phyloP scores from a whole-genome alignment of 2,888 invertebrate genomes.

The Lycocerus yunnanus region DNA sequence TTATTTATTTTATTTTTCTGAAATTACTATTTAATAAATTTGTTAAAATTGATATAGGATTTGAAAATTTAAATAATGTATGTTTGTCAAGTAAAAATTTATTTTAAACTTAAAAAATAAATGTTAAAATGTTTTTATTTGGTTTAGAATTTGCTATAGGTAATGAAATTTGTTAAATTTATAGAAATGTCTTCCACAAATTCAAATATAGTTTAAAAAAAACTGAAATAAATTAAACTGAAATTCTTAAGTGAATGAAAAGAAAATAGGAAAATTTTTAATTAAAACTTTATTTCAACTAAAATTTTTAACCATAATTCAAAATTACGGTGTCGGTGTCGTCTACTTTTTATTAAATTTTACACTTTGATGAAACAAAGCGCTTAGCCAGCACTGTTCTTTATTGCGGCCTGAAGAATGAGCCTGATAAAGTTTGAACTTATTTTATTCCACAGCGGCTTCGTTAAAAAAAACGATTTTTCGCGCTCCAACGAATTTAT shows the following conservation, averaged over 20 bases:
- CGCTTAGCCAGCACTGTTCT: constrained; percentile 24
- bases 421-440: constrained; percentile 24
- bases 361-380: constrained; percentile 30
- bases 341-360: constrained; percentile 30
- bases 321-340: constrained; percentile 26
- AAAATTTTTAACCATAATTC: constrained; percentile 23
- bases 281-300: constrained; percentile 29
- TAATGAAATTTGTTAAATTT: neutral
- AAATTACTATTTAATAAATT: too few species aligned
- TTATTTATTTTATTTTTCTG: too few species aligned
- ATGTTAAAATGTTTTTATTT: too few species aligned
- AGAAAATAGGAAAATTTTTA: constrained; percentile 25
- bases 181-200: neutral
- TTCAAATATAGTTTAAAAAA: neutral
- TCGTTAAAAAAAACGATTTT: constrained; percentile 26
- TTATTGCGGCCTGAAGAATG: constrained; percentile 25
- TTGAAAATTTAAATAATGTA: too few species aligned
- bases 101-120: too few species aligned
- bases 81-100: too few species aligned
- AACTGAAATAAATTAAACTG: neutral
- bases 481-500: constrained; percentile 25
- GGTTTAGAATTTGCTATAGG: too few species aligned
- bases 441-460: constrained; percentile 22
- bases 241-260: constrained; percentile 4
- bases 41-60: too few species aligned